Conservation (phyloP, 2,888 invertebrate genomes). For the Lysandra bellargus region DNA sequence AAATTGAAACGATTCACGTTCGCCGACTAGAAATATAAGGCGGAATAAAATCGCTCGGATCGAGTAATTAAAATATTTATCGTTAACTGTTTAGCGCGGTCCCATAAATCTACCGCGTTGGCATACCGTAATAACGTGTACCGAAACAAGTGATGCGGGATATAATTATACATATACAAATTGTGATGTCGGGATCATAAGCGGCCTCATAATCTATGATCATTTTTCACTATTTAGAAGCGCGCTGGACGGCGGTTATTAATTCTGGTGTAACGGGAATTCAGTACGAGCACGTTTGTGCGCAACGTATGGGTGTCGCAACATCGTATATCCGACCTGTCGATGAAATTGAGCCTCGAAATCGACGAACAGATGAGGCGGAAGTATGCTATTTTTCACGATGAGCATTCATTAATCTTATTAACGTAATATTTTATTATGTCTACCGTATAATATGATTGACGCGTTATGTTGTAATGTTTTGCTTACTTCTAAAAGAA, state of each 20-base stretch:
- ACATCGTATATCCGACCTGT: conserved; percentile 22
- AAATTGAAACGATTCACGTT: neutral
- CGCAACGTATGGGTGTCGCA: conserved; percentile 25
- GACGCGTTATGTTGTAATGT: neutral
- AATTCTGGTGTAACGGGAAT: conserved; percentile 65
- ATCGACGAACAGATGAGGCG: conserved; percentile 8
- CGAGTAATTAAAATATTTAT: conserved; percentile 45
- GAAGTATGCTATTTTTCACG: neutral
- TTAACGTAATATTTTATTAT: neutral
- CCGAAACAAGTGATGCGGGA: conserved; percentile 59
- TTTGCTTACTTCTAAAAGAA: neutral
- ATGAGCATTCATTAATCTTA: neutral
- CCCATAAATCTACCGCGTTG: conserved; percentile 54
- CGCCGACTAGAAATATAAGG: conserved; percentile 16
- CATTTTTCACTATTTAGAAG: conserved; percentile 67
- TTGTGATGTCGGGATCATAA: conserved; percentile 56
- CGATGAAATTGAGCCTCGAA: conserved; percentile 9
- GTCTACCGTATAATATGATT: neutral
- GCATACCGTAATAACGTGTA: conserved; percentile 48
- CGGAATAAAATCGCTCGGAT: conserved; percentile 11
- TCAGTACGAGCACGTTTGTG: conserved; percentile 47
- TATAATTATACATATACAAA: conserved; percentile 60
- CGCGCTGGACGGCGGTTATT: conserved; percentile 55
- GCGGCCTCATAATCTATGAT: conserved; percentile 53
- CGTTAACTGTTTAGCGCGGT: conserved; percentile 55